A percentile compares a stretch with the other conserved stretches of the same genome.
Evolutionary conservation across 1,140 invertebrate species (phyloP).

Genomic region (Drosophila oshimai): DNA sequence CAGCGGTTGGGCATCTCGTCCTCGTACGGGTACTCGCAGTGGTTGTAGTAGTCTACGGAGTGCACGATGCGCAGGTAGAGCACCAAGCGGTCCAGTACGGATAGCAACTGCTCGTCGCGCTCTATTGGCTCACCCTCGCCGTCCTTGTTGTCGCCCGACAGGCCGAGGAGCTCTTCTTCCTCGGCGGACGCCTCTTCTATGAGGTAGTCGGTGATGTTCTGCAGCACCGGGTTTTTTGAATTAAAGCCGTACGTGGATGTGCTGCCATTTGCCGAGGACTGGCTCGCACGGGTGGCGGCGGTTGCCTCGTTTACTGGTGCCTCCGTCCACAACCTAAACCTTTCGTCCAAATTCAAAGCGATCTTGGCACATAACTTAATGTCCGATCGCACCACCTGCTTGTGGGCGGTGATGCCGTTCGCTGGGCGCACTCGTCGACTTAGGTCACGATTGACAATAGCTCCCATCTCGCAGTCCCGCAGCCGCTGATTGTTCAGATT

Average conservation of each 20-base stretch:
- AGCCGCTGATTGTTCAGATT: conserved; percentile 95
- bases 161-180: conserved; percentile 97
- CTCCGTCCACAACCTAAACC: conserved; percentile 90
- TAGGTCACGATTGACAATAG: conserved; percentile 97
- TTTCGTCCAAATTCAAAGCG: conserved; percentile 96
- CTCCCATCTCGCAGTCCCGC: conserved; percentile 95
- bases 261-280: conserved; percentile 67
- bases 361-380: conserved; percentile 97
- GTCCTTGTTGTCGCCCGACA: conserved; percentile 85
- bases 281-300: conserved; percentile 77
- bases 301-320: background rate
- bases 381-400: conserved; percentile 94
- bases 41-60: conserved; percentile 99
- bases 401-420: conserved; percentile 96
- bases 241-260: conserved; percentile 88
- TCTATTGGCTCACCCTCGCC: conserved; percentile 86
- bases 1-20: conserved; percentile 99
- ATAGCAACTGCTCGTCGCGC: conserved; percentile 89
- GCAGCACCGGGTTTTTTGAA: conserved; percentile 96
- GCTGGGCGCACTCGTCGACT: conserved; percentile 95
- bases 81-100: conserved; percentile 90
- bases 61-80: conserved; percentile 98
- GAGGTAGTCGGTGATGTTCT: conserved; percentile 98
- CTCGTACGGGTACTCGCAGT: conserved; percentile 99
- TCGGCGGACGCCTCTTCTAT: conserved; percentile 99